Base-by-base conservation (phyloP, 1,140 invertebrate genomes). In the Eupeodes corollae region DNA sequence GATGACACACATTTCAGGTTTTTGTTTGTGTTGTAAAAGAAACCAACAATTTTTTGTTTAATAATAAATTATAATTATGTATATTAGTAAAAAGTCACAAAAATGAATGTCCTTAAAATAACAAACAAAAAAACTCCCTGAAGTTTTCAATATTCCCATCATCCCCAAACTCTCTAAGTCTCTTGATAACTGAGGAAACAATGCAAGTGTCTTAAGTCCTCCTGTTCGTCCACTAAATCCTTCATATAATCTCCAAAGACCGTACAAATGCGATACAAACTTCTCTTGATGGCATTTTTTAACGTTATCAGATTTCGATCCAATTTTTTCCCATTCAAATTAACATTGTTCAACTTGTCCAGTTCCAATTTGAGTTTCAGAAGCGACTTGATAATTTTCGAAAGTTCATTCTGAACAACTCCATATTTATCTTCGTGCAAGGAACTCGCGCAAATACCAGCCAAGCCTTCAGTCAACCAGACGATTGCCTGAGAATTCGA, bases 351-450 rank as follows among this genome's bases (percentile, higher is more conserved):
- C 26, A 87, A 55, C 61, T 83, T 85, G 46, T 88, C 84, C 31
- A 87, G 54, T 52, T 75, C 75, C 33, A 76, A 71, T 53, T 86
- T 86, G 1, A 88, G 68, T 38, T 71, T 70, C 5, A 87, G 58
- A 2, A 89, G 55, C 8, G 74, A 57, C 38, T 73, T 73, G 33
- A 90, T 78, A n/a, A 89, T 77, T 15, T 63, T 56, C 10, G 81
- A 67, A 21, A 89, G 63, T 67, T 87, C 83, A 62, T 82, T 83
- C 57, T 88, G 86, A 5, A 85, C 83, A 40, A 89, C 78, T 37
- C 87, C 87, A 70, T 79, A 88, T 46, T 73, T 75, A 68, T 89
- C 87, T 70, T 89, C 86, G 9, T 54, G 75, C 5, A 87, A 61
- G 0, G 86, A 88, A 32, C 75, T 69, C 2, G 78, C 76, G 30